Percentiles rank a stretch among this genome's conserved stretches.
Conservation (phyloP, 1,140 invertebrate genomes). For the Halesus radiatus region DNA sequence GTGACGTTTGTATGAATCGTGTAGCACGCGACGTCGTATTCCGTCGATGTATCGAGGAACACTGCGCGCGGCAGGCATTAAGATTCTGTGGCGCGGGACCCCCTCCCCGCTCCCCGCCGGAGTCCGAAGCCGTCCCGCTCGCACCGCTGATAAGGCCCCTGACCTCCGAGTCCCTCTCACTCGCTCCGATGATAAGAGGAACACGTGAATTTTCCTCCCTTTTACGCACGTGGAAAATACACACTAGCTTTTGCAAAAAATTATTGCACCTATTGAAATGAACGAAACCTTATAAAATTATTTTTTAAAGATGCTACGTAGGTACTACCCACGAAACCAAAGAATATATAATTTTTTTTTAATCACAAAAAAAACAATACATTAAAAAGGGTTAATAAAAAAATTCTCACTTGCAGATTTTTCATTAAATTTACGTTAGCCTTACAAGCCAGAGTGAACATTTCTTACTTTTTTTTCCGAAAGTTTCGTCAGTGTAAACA, state of each 20-base stretch:
- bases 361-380: not conserved
- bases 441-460: too few relatives aligned
- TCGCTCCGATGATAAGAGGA: slow-evolving; percentile 47
- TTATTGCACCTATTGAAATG: not conserved
- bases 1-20: slow-evolving; percentile 12
- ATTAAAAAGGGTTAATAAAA: too few relatives aligned
- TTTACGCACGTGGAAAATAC: slow-evolving; percentile 36
- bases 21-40: slow-evolving; percentile 62
- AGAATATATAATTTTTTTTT: too few relatives aligned
- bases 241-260: not conserved
- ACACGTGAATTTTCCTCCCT: slow-evolving; percentile 51
- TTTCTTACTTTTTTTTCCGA: not conserved
- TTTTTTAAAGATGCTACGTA: not conserved
- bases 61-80: slow-evolving; percentile 61
- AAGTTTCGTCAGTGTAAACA: not conserved
- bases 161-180: slow-evolving; percentile 36
- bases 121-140: slow-evolving; percentile 34
- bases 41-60: slow-evolving; percentile 66
- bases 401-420: not conserved
- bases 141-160: slow-evolving; percentile 31
- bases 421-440: too few relatives aligned
- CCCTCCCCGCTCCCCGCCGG: slow-evolving; percentile 62
- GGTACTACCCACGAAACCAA: not conserved
- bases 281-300: not conserved
- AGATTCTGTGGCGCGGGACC: slow-evolving; percentile 60